phyloP scores from a whole-genome alignment of 2,113 vertebrate genomes.

The Menura novaehollandiae region DNA sequence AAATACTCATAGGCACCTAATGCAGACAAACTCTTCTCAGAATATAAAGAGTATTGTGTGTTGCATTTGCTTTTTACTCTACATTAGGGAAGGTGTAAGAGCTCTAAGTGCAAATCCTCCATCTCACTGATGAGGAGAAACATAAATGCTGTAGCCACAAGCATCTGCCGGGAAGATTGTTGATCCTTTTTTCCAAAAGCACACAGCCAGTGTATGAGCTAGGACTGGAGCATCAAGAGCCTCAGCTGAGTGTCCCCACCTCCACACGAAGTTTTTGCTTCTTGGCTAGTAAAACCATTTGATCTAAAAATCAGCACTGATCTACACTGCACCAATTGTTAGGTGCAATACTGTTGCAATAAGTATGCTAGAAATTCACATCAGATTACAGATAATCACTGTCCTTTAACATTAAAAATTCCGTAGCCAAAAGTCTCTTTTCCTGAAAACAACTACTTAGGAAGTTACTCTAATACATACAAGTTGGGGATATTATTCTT shows the following conservation, averaged over 20 bases:
- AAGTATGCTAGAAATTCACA: not conserved
- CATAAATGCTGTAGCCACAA: not conserved
- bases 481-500: not conserved
- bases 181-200: not conserved
- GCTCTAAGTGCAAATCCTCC: not conserved
- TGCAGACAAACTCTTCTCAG: not conserved
- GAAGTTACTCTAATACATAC: not conserved
- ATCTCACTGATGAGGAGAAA: not conserved
- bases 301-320: not conserved
- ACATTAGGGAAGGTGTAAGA: not conserved
- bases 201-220: not conserved
- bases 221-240: not conserved
- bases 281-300: not conserved
- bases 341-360: not conserved
- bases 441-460: not conserved
- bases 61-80: not conserved
- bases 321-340: not conserved
- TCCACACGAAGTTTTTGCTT: not conserved
- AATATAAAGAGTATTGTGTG: not conserved
- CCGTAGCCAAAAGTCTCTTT: not conserved
- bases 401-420: not conserved
- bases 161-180: not conserved
- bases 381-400: not conserved
- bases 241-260: accelerated
- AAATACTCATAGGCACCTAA: not conserved